Evolutionary conservation across 2,113 vertebrate species (phyloP), one percentile per base, ranked within the genome.

Genomic region (Gobio gobio): DNA sequence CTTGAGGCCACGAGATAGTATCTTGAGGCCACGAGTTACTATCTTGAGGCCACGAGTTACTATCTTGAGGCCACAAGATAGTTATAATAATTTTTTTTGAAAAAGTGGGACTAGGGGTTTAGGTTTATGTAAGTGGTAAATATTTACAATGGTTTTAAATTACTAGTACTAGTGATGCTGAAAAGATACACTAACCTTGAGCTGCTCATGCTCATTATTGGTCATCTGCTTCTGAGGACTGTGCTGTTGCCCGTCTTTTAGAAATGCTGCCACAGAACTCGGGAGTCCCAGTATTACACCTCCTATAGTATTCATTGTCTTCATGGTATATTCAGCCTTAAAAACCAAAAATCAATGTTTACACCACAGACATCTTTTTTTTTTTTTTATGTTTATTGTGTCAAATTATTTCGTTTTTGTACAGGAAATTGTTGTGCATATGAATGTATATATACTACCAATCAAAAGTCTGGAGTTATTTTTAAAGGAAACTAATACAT

Each of bases 301-400:
- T 88, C 0, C 85, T 49, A 63, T 91, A 0, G 18, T 58, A 0
- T 88, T 83, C 0, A 26, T 3, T 0, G 93, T 91, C 0, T 90
- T 93, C 85, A 90, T 91, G 83, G 90, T 94, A 89, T 94, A 85
- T 45, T 75, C 91, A 61, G 63, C 68, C 85, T 90, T 47, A 7
- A n/a, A 56, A 77, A 20, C 40, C 72, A 4, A 78, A 58, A 49
- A 74, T 47, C 29, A 33, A 2, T 1, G 3, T 36, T 66, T 18
- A 33, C 26, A 33, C 22, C 56, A n/a, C 56, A 58, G 5, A 22
- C 56, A 58, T 10, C 20, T 3, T 1, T 20, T 20, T 9, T 9
- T 10, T 10, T 24, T 4, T 36, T 61, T 13, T 13, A 26, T 66
- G 3, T 36, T 66, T 66, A 56, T 66, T 18, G 16, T 66, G 26